Percentiles rank a stretch among this genome's conserved stretches.
These are phyloP conservation scores for Sphinx pinastri DNA, from an alignment of 2,888 invertebrate genomes.

Conservation along the genomic window DNA sequence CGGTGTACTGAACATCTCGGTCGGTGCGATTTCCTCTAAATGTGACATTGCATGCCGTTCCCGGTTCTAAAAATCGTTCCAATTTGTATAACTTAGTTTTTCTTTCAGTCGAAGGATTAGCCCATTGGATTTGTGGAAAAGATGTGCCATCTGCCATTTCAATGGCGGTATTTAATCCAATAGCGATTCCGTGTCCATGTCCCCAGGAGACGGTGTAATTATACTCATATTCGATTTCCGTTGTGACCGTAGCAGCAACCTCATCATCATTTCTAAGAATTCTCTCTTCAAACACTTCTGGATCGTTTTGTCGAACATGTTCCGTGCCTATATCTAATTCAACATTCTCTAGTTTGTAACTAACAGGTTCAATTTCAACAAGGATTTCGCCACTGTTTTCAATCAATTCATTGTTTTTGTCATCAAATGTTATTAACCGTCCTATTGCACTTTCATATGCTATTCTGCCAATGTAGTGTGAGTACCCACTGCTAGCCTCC, in stretches of 20 bases:
- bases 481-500: conserved; percentile 63
- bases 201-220: conserved; percentile 91
- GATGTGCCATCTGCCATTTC: conserved; percentile 83
- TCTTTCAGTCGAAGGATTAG: conserved; percentile 81
- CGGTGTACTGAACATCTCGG: conserved; percentile 89
- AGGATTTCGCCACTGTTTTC: conserved; percentile 89
- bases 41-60: conserved; percentile 92
- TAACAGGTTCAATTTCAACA: conserved; percentile 90
- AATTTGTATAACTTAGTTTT: conserved; percentile 84
- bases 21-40: conserved; percentile 89
- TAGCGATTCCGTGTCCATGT: conserved; percentile 88
- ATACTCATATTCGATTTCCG: conserved; percentile 89
- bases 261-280: conserved; percentile 82
- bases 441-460: conserved; percentile 87
- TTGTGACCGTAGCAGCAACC: conserved; percentile 86
- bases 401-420: conserved; percentile 80
- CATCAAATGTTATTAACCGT: conserved; percentile 87
- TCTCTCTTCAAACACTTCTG: conserved; percentile 80
- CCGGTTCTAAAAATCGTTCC: conserved; percentile 88
- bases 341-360: conserved; percentile 89
- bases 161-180: conserved; percentile 87
- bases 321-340: conserved; percentile 83
- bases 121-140: conserved; percentile 88
- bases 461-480: conserved; percentile 88
- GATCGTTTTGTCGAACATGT: conserved; percentile 74